A percentile compares a stretch with the other conserved stretches of the same genome.
Conservation (phyloP, 2,797 vertebrate species). For the Spinus olivaceus region DNA sequence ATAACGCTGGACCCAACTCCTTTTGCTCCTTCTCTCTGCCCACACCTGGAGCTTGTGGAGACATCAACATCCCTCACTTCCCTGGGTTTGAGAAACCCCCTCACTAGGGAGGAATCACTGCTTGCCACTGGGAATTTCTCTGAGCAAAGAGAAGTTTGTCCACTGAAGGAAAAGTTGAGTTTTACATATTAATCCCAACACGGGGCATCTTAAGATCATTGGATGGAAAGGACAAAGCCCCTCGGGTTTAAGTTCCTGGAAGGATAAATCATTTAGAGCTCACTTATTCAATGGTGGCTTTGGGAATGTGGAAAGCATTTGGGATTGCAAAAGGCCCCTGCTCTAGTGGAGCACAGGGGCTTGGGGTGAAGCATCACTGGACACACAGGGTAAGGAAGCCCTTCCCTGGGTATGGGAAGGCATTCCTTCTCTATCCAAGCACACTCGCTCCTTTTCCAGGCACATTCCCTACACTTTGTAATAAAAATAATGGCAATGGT, state of each 20-base stretch:
- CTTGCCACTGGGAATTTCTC: not conserved
- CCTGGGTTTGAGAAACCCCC: not conserved
- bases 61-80: not conserved
- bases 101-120: not conserved
- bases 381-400: fast-evolving
- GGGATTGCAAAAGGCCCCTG: not conserved
- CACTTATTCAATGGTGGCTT: not conserved
- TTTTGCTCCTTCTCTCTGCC: not conserved
- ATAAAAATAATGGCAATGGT: not conserved
- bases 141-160: not conserved
- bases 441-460: not conserved
- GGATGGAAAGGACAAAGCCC: not conserved
- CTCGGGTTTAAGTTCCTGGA: not conserved
- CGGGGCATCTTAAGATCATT: fast-evolving
- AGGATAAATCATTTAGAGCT: not conserved
- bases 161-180: not conserved
- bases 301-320: not conserved
- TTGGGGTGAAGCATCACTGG: not conserved
- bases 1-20: not conserved
- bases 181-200: not conserved
- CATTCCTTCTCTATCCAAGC: not conserved
- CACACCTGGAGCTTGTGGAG: not conserved
- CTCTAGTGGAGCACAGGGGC: not conserved
- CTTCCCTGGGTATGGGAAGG: no score
- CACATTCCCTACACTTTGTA: not conserved